A percentile compares a stretch with the other conserved stretches of the same genome.
These are phyloP conservation scores for Hypsopygia costalis DNA, from an alignment of 2,888 invertebrate species.

Conservation along the genomic window DNA sequence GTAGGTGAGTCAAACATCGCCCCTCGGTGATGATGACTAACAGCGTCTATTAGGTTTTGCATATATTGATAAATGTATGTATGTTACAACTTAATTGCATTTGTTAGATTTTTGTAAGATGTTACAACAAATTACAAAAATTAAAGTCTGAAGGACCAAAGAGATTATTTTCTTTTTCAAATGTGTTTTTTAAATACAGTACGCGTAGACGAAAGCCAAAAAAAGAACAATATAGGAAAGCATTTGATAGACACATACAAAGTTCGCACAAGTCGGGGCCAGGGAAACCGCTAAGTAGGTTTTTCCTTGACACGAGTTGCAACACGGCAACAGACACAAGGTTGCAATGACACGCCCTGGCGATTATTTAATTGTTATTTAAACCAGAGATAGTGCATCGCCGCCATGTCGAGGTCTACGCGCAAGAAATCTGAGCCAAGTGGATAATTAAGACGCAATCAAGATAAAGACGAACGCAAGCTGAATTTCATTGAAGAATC, in stretches of 20 bases:
- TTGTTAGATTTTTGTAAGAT: no score
- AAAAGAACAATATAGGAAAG: constrained; percentile 12
- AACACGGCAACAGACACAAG: constrained; percentile 74
- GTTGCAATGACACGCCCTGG: constrained; percentile 75
- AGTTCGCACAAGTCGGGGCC: constrained; percentile 53
- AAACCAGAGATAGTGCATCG: constrained; percentile 58
- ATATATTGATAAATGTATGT: no score
- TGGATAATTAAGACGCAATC: constrained; percentile 25
- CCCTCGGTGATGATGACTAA: no score
- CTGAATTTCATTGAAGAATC: constrained; percentile 5
- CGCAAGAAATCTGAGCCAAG: constrained; percentile 30
- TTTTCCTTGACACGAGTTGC: constrained; percentile 79
- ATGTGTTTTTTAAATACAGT: no score
- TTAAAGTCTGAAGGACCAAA: no score
- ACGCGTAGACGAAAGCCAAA: neutral
- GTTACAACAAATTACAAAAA: no score
- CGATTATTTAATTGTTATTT: constrained; percentile 78
- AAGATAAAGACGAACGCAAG: constrained; percentile 15
- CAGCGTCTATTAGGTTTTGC: no score
- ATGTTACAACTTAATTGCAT: no score
- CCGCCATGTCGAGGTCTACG: constrained; percentile 33
- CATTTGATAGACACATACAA: constrained; percentile 27
- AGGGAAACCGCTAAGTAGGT: constrained; percentile 76
- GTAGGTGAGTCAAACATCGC: no score
- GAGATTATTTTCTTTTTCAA: no score